Conservation (phyloP, 2,797 vertebrate genomes). For the Cirrhinus molitorella region DNA sequence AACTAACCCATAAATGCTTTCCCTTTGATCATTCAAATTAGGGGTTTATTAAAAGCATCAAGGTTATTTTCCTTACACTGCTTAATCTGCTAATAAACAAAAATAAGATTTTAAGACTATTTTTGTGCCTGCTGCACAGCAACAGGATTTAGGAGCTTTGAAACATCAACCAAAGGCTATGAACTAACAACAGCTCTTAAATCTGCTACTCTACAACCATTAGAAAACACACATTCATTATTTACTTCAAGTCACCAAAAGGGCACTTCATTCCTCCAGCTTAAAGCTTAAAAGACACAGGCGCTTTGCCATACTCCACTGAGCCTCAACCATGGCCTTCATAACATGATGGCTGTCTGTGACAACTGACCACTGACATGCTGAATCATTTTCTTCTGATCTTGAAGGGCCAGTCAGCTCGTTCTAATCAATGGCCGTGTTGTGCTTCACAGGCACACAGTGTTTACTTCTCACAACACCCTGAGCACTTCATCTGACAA, state of each 20-base stretch:
- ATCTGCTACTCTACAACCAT: conserved; percentile 12
- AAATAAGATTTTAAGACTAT: not conserved
- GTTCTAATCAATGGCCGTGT: not conserved
- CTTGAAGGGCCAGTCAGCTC: not conserved
- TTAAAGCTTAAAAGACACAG: conserved; percentile 17
- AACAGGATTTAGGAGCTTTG: not conserved
- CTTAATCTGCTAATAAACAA: not conserved
- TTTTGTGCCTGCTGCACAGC: not conserved
- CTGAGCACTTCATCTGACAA: not conserved
- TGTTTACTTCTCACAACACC: conserved; percentile 2
- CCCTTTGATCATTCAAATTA: not conserved
- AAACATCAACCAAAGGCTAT: not conserved
- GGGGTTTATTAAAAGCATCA: not conserved
- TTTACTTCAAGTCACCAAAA: conserved; percentile 37
- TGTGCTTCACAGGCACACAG: conserved; percentile 12
- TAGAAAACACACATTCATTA: conserved; percentile 21
- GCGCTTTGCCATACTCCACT: not conserved
- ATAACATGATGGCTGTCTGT: not conserved
- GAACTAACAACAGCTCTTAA: conserved; percentile 26
- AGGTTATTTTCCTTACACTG: not conserved
- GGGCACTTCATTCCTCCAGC: conserved; percentile 21
- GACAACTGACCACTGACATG: not conserved
- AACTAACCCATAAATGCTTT: not conserved
- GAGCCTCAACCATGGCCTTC: conserved; percentile 2
- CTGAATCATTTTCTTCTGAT: conserved; percentile 22